Conservation (phyloP, 2,113 vertebrate genomes). For the Probosciger aterrimus region DNA sequence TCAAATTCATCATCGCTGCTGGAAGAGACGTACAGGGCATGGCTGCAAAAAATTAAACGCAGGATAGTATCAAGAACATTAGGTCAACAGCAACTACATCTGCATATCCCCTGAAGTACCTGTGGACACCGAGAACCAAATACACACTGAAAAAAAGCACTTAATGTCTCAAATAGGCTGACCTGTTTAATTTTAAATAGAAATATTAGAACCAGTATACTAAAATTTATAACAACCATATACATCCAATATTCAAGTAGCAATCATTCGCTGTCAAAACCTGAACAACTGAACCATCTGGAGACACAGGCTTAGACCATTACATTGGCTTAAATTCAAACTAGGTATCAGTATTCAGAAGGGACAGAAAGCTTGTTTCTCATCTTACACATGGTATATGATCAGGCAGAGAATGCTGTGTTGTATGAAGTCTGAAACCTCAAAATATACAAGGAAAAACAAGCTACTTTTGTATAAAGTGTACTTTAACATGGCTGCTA, state of each 20-base stretch:
- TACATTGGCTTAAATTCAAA: background rate
- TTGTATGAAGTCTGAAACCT: background rate
- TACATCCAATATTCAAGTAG: background rate
- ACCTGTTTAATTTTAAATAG: background rate
- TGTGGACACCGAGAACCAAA: background rate
- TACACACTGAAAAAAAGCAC: fast-evolving
- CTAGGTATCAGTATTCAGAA: background rate
- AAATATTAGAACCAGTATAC: background rate
- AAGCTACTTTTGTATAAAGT: background rate
- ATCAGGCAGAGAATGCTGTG: fast-evolving
- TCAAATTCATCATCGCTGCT: constrained; percentile 78
- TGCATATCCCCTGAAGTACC: background rate
- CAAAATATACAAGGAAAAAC: background rate
- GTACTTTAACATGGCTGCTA: fast-evolving
- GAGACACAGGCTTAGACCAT: background rate
- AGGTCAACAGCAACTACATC: background rate
- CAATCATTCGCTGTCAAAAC: background rate
- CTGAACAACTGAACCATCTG: background rate
- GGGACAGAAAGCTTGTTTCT: fast-evolving
- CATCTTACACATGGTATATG: fast-evolving
- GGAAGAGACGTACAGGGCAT: background rate
- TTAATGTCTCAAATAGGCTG: fast-evolving
- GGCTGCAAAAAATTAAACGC: constrained; percentile 10
- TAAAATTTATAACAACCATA: background rate
- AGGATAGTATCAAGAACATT: background rate